Evolutionary conservation across 2,797 vertebrate genomes (phyloP).

Genomic region (Ptychobarbus kaznakovi): DNA sequence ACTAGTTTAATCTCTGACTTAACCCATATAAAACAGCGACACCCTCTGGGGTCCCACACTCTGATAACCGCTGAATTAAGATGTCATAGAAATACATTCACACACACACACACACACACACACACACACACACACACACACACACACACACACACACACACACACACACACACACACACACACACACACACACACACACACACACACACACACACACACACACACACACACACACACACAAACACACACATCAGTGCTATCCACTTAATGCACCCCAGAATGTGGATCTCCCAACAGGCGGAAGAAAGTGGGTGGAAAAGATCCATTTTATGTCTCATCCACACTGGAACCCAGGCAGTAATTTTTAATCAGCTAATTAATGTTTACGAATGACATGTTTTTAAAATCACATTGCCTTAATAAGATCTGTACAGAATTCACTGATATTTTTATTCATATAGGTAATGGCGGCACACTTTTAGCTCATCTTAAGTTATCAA

Average conservation of each 20-base stretch:
- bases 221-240: not conserved
- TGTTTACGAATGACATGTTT: conserved; percentile 21
- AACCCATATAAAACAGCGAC: not conserved
- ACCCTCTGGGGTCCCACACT: conserved; percentile 11
- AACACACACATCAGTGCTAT: not conserved
- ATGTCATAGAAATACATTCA: conserved; percentile 1
- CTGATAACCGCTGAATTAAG: conserved; percentile 5
- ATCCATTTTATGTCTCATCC: conserved; percentile 21
- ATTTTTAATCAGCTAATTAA: conserved; percentile 27
- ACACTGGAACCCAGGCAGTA: not conserved
- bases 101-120: too few species aligned
- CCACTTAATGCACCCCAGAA: conserved; percentile 10
- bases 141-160: conserved; percentile 6
- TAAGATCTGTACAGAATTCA: not conserved
- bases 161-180: not conserved
- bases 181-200: too few species aligned
- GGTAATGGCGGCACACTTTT: conserved; percentile 14
- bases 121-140: not conserved
- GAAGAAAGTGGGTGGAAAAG: conserved; percentile 22
- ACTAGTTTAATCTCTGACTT: not conserved
- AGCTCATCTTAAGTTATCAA: conserved; percentile 3
- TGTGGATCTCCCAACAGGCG: not conserved
- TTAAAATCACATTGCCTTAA: conserved; percentile 9
- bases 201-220: too few species aligned
- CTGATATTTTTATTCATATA: conserved; percentile 19